phyloP scores from a whole-genome alignment of 2,113 vertebrate genomes.

The Salvelinus namaycush region DNA sequence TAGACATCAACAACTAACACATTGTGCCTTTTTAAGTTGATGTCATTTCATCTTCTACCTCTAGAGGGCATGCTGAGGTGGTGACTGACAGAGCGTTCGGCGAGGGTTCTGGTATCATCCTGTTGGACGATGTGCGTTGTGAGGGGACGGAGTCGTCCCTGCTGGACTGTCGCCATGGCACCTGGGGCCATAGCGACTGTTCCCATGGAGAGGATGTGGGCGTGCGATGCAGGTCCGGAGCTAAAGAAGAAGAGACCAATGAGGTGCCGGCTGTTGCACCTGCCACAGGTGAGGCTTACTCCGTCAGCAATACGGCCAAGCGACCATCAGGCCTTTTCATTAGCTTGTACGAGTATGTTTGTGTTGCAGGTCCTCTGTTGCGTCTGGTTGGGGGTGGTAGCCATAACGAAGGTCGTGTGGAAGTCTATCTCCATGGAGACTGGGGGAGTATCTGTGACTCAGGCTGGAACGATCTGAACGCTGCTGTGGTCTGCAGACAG shows the following conservation, averaged over 20 bases:
- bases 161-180: conserved; percentile 82
- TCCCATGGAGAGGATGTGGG: conserved; percentile 85
- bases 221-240: conserved; percentile 72
- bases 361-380: conserved; percentile 68
- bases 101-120: conserved; percentile 80
- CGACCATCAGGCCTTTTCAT: no score
- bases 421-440: conserved; percentile 77
- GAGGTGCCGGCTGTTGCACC: conserved; percentile 66
- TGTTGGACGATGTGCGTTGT: conserved; percentile 86
- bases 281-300: conserved; percentile 59
- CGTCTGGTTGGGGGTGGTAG: conserved; percentile 70
- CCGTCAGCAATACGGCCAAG: no score
- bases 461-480: conserved; percentile 78
- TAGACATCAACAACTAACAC: no score
- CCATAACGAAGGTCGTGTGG: conserved; percentile 77
- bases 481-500: conserved; percentile 78
- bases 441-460: conserved; percentile 81
- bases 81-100: conserved; percentile 71
- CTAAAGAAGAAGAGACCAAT: conserved; percentile 61
- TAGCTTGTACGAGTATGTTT: background rate
- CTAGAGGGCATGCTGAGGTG: conserved; percentile 72
- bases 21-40: background rate
- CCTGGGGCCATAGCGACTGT: conserved; percentile 89
- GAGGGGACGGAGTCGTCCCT: conserved; percentile 81
- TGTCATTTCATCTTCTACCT: background rate